Evolutionary conservation across 2,797 vertebrate genomes (phyloP).

Genomic region (Tapera naevia): DNA sequence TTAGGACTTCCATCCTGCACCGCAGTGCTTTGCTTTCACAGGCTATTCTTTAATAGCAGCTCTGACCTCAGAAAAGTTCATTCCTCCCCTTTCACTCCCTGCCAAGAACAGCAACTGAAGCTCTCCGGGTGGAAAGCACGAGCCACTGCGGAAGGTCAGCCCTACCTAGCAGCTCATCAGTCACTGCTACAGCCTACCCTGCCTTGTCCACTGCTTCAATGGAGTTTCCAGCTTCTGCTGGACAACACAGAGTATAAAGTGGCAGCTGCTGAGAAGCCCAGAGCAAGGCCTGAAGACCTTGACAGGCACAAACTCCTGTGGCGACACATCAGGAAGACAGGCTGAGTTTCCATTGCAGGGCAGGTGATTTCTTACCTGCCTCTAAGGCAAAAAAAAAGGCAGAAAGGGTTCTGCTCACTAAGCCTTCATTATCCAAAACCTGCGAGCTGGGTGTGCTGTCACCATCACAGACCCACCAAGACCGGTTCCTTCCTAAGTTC

Average conservation of each 20-base stretch:
- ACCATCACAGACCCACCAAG: accelerated
- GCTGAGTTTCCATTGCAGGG: background rate
- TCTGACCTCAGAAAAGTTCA: background rate
- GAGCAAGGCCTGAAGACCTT: background rate
- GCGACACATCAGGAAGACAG: accelerated
- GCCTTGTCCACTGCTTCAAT: background rate
- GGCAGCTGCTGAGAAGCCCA: accelerated
- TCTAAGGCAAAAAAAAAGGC: background rate
- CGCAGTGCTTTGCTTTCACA: accelerated
- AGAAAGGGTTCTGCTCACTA: background rate
- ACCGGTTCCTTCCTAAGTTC: background rate
- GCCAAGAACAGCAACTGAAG: background rate
- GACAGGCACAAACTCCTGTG: accelerated
- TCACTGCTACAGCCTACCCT: background rate
- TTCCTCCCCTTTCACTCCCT: background rate
- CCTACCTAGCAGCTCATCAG: background rate
- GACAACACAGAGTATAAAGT: background rate
- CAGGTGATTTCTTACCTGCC: background rate
- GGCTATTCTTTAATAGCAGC: background rate
- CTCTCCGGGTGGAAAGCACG: accelerated
- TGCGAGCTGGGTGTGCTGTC: background rate
- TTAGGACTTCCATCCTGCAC: background rate
- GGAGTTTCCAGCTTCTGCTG: accelerated
- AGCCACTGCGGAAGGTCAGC: background rate
- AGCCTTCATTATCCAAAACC: background rate